Conservation (phyloP, 1,140 invertebrate genomes). For the Orius insidiosus region DNA sequence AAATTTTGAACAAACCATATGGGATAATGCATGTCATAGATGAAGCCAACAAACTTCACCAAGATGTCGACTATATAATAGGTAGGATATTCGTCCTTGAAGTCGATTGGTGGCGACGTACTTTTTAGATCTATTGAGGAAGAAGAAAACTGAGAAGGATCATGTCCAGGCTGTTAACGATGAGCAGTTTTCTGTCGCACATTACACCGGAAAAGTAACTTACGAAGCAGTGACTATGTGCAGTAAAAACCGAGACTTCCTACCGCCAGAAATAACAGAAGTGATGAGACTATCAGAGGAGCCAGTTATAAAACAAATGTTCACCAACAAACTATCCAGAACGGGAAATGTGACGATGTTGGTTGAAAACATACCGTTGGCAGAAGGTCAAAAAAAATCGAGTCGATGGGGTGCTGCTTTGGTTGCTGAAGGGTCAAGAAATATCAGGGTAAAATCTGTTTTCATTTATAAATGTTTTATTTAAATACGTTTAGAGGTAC, state of each 20-base stretch:
- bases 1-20: slow-evolving; percentile 61
- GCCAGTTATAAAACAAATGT: slow-evolving; percentile 54
- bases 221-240: slow-evolving; percentile 68
- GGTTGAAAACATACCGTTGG: slow-evolving; percentile 9
- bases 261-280: slow-evolving; percentile 70
- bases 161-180: slow-evolving; percentile 41
- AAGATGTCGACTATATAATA: slow-evolving; percentile 39
- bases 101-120: neutral
- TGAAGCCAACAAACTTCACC: slow-evolving; percentile 57
- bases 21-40: slow-evolving; percentile 78
- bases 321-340: slow-evolving; percentile 66
- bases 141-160: slow-evolving; percentile 31
- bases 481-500: slow-evolving; percentile 34
- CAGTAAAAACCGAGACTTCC: slow-evolving; percentile 74
- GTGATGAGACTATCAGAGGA: slow-evolving; percentile 59
- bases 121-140: slow-evolving; percentile 31
- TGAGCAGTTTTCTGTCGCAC: slow-evolving; percentile 59
- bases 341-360: slow-evolving; percentile 45
- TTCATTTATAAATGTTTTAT: slow-evolving; percentile 1
- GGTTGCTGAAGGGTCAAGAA: slow-evolving; percentile 33
- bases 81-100: slow-evolving; percentile 26
- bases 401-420: slow-evolving; percentile 29
- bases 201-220: slow-evolving; percentile 66
- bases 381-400: slow-evolving; percentile 18
- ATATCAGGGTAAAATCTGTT: slow-evolving; percentile 25